Evolutionary conservation across 1,140 invertebrate species (phyloP), one percentile per base, ranked within the genome.

Genomic region (Aphis gossypii): DNA sequence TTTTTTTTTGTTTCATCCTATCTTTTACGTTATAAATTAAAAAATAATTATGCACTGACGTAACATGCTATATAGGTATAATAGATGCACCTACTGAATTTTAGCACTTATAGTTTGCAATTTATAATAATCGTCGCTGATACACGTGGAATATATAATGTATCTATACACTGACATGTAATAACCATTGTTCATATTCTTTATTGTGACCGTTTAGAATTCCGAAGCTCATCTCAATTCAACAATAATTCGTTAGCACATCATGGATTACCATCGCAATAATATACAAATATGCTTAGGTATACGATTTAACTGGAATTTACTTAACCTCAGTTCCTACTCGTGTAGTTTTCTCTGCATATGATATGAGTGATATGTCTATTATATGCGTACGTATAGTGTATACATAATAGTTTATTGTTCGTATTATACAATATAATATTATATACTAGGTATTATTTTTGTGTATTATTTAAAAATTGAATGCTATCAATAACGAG

Each of bases 151-250:
- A 83, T 83, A 21, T 83, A 23, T 23, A 83, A 83, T 83, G 35
- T 38, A 38, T 18, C 25, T 14, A 30, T 68, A 60, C 60, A 5
- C 11, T 30, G 60, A 68, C 30, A 18, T 5, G 30, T 38, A 51
- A 56, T 46, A 56, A 68, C 41, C 48, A 90, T 90, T 54, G 60
- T 76, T 76, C 60, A 68, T 30, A 35, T 90, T 68, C 48, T 41
- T 90, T 54, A 51, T 38, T 5, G 35, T 60, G 60, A 0, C 54
- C 54, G 54, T 60, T 90, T 90, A 90, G 56, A 90, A 90, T 90
- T 90, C 89, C 41, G 56, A 20, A 60, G 38, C 35, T 90, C 89
- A 41, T 90, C 54, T 56, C 48, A 35, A 68, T 90, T 46, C 89
- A 44, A 41, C 84, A 38, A 46, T 76, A 18, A 76, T 90, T 56